phyloP scores from a whole-genome alignment of 2,888 invertebrate genomes.

The Hirtodrosophila duncani region DNA sequence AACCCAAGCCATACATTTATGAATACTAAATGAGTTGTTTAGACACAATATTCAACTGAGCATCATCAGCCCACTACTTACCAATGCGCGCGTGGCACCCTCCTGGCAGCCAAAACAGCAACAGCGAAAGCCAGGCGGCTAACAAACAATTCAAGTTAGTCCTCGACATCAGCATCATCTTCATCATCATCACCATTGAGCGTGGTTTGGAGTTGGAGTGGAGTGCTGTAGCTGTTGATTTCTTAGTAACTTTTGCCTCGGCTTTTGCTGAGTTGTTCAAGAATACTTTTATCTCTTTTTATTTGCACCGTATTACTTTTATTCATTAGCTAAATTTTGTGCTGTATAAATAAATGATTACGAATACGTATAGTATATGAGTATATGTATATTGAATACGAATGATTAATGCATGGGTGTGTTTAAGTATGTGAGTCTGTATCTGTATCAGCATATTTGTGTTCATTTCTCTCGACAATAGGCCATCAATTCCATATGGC shows the following conservation, averaged over 20 bases:
- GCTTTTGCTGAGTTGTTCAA: slow-evolving; percentile 28
- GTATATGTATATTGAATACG: slow-evolving; percentile 29
- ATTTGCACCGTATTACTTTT: slow-evolving; percentile 62
- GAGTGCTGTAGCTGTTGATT: slow-evolving; percentile 24
- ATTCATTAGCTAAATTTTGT: slow-evolving; percentile 68
- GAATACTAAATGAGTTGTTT: slow-evolving; percentile 63
- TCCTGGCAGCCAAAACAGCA: slow-evolving; percentile 65
- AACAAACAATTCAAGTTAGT: slow-evolving; percentile 55
- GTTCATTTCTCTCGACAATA: slow-evolving; percentile 48
- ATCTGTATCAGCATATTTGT: neutral
- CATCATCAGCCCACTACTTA: slow-evolving; percentile 54
- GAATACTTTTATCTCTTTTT: no score
- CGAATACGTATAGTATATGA: slow-evolving; percentile 48
- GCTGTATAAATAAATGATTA: slow-evolving; percentile 69
- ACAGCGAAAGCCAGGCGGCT: slow-evolving; percentile 53
- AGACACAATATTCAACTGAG: slow-evolving; percentile 14
- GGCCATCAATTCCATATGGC: slow-evolving; percentile 47
- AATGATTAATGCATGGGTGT: slow-evolving; percentile 8
- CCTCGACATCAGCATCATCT: no score
- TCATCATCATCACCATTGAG: no score
- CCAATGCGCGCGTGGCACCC: slow-evolving; percentile 75
- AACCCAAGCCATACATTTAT: slow-evolving; percentile 54
- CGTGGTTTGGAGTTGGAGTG: no score
- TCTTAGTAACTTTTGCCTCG: slow-evolving; percentile 43
- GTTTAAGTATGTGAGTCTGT: slow-evolving; percentile 8